A percentile compares a stretch with the other conserved stretches of the same genome.
Conservation (phyloP, 2,888 invertebrate genomes). For the Phyto melanocephala region DNA sequence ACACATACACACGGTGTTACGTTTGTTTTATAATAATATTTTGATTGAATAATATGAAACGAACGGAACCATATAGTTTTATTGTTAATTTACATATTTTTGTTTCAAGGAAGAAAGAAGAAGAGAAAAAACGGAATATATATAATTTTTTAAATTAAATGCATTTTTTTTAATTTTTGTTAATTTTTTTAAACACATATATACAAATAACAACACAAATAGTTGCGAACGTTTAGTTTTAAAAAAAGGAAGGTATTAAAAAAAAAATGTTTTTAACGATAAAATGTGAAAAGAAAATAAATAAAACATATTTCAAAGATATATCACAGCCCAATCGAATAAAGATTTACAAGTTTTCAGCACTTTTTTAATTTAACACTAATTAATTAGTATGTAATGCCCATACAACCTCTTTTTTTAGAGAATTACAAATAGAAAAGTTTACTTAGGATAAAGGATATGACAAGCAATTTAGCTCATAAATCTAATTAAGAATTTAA, state of each 20-base stretch:
- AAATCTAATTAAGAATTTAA: no score
- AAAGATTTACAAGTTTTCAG: not conserved
- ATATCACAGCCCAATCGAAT: not conserved
- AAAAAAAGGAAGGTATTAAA: not conserved
- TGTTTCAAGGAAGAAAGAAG: conserved; percentile 77
- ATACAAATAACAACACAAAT: conserved; percentile 65
- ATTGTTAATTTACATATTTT: conserved; percentile 49
- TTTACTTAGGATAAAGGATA: no score
- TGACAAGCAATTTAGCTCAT: no score
- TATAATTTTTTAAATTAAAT: conserved; percentile 68
- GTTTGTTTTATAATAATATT: conserved; percentile 9
- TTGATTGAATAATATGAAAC: conserved; percentile 72
- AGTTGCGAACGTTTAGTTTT: conserved; percentile 59
- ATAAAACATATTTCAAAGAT: not conserved
- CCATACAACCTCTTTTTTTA: no score
- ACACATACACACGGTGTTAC: not conserved
- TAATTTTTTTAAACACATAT: conserved; percentile 64
- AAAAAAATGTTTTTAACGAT: not conserved
- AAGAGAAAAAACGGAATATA: conserved; percentile 77
- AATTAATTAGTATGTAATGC: no score
- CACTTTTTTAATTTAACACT: no score
- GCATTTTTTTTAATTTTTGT: conserved; percentile 63
- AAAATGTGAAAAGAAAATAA: conserved; percentile 1
- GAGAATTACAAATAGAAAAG: no score
- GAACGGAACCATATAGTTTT: conserved; percentile 70